Base-by-base conservation (phyloP, 2,113 vertebrate species). In the Himantopus leucocephalus region DNA sequence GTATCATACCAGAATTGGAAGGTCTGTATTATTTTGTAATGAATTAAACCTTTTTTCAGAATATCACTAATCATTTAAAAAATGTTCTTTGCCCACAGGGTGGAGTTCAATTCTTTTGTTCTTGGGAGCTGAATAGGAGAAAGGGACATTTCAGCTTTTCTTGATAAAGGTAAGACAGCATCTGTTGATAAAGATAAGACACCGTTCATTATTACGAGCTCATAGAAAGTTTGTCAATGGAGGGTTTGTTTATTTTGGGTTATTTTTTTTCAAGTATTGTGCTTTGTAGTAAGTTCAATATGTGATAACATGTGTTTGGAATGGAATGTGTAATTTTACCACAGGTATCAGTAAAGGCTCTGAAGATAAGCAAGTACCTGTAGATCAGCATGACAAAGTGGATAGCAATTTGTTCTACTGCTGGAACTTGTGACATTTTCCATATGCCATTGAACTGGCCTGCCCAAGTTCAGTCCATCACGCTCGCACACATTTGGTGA, bases 131-230 rank as follows among this genome's bases (percentile, higher is more conserved):
- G 96, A 95, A 95, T 77, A 88, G 96, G 90, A 84, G 90, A 93
- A 95, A 94, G 88, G 88, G 70, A 78, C 87, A 68, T 94, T 97
- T 90, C 74, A 74, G 26, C 63, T 86, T 95, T 81, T 74, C 77
- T 68, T 97, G 96, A 94, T 97, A 97, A 97, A 97, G 97, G 96
- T 97, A 96, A 97, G 95, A 90, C 87, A 79, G 75, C 73, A 94
- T 82, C 91, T 92, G 59, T 93, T 97, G 93, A 94, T 97, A 91
- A 97, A 88, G 90, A 90, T 96, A 96, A 94, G 89, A 92, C 71
- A 62, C 77, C 90, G 63, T 91, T 97, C 94, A 85, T 85, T 93
- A 82, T 87, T 85, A 55, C 24, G 71, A 92, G 86, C 87, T 94
- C 85, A 72, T 43, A 87, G 77, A 88, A 85, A 76, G 79, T 94